These are phyloP conservation scores for Drosophila funebris DNA, from an alignment of 1,140 invertebrate genomes.

Conservation along the genomic window DNA sequence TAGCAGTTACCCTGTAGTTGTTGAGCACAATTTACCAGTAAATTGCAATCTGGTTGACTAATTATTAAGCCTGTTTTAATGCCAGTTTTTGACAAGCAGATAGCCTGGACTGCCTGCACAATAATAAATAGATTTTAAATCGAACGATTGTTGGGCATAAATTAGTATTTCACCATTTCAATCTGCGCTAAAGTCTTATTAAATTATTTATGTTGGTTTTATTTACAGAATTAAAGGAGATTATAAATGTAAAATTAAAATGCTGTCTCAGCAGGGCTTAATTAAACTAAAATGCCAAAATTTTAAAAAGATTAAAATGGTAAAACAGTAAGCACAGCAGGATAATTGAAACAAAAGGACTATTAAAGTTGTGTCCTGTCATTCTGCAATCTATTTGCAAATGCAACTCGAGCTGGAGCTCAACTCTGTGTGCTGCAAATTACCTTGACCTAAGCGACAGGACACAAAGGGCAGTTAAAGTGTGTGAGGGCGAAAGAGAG, in stretches of 20 bases:
- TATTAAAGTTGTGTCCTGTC: not conserved
- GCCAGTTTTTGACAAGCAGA: too few species aligned
- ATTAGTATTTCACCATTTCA: not conserved
- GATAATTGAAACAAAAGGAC: conserved; percentile 49
- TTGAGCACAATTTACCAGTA: too few species aligned
- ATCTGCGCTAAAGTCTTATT: not conserved
- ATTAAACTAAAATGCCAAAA: conserved; percentile 38
- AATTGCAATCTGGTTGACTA: too few species aligned
- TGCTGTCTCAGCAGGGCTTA: conserved; percentile 43
- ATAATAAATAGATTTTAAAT: too few species aligned
- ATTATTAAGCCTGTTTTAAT: too few species aligned
- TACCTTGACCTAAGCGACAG: conserved; percentile 35
- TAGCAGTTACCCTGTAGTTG: not conserved
- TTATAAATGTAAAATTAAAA: conserved; percentile 14
- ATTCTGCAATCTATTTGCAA: conserved; percentile 22
- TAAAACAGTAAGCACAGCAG: conserved; percentile 24
- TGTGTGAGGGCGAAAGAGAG: not conserved
- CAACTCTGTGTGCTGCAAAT: conserved; percentile 3
- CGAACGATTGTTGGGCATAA: not conserved
- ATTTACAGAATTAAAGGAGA: not conserved
- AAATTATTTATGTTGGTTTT: not conserved
- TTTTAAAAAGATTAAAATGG: not conserved
- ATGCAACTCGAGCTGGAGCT: conserved; percentile 23
- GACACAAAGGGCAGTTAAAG: not conserved
- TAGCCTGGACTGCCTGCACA: too few species aligned